Evolutionary conservation across 2,797 vertebrate species (phyloP), one percentile per base, ranked within the genome.

Genomic region (Morelia viridis): DNA sequence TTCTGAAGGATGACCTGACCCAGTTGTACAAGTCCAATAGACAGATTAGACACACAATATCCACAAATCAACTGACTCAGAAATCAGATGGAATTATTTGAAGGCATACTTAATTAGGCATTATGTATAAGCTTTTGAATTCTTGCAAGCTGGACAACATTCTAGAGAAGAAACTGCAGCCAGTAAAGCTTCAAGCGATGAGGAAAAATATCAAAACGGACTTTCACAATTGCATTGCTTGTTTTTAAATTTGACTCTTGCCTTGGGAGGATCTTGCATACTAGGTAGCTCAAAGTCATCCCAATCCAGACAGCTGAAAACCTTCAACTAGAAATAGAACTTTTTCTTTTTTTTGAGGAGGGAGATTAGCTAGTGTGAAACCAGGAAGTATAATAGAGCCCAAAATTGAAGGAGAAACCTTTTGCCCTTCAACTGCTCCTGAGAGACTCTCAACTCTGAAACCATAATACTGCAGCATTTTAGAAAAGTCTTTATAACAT

Each of bases 11-110:
- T 0, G 15, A 24, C 31, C 58, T 19, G 64, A 11, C 26, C 24
- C 93, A 53, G 87, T 61, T 11, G 86, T 65, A 50, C 84, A 92
- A 94, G 46, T 41, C 84, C n/a, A n/a, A 89, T 58, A 91, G 92
- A 71, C 58, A 92, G 9, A 89, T 2, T 6, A 57, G 19, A 56
- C 56, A 26, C 31, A 6, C 7, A 28, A 12, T 15, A 26, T 46
- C 53, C 28, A 71, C 13, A 58, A 87, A 24, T 26, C 41, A 92
- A 65, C 17, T 46, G 71, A 28, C 62, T 56, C 58, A 57, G 57
- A 57, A 91, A 87, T 88, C 58, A 26, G 41, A 84, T 11, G 24
- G 2, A 53, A 24, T 26, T 60, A 65, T 50, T 60, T 50, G 83
- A 87, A 26, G 64, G 8, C 5, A 19, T 57, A 19, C 22, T 19